These are phyloP conservation scores for Caracal caracal DNA, from an alignment of 2,113 vertebrate genomes.

Conservation along the genomic window DNA sequence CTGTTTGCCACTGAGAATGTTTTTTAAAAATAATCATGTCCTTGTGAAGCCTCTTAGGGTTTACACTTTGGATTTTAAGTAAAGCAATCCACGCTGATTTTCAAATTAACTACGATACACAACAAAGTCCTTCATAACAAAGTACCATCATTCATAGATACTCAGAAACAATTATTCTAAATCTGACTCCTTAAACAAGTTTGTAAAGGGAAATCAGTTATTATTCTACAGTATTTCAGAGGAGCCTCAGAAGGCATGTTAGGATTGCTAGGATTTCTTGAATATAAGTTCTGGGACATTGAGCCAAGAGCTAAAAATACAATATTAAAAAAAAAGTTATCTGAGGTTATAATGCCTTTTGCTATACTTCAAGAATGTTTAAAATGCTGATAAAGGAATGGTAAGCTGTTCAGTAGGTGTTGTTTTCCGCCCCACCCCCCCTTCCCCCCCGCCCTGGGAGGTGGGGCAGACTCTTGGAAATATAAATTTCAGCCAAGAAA, in stretches of 20 bases:
- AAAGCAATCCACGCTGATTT: neutral
- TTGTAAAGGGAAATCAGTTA: neutral
- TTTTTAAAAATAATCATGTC: neutral
- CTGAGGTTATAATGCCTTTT: neutral
- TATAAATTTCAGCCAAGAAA: neutral
- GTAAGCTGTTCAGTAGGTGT: neutral
- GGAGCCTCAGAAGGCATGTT: neutral
- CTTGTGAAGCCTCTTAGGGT: neutral
- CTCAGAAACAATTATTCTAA: neutral
- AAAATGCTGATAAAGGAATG: neutral
- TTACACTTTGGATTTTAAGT: neutral
- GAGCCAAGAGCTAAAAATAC: neutral
- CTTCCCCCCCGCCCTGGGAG: too few species aligned
- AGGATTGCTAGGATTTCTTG: neutral
- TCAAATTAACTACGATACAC: neutral
- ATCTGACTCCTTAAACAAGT: neutral
- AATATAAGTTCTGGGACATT: neutral
- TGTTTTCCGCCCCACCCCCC: neutral
- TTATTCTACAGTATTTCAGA: neutral
- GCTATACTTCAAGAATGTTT: neutral
- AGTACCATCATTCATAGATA: neutral
- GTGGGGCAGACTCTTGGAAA: neutral
- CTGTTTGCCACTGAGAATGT: neutral
- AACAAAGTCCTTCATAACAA: neutral
- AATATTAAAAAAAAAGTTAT: neutral